Base-by-base conservation (phyloP, 2,888 invertebrate species). In the Nymphalis urticae region DNA sequence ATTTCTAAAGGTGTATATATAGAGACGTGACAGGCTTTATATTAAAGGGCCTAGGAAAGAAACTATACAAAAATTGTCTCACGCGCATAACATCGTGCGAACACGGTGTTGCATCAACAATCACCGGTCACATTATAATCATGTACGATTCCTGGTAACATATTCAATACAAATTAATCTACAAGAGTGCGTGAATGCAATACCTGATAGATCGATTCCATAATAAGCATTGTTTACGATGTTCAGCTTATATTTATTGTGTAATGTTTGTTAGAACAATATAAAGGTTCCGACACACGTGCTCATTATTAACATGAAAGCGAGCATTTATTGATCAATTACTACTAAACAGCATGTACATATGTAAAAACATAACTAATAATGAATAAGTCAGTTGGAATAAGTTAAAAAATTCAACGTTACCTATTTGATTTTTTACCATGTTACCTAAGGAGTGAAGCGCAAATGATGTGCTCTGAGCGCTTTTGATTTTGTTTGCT, bases 51-150 rank as follows among this genome's bases (percentile, higher is more conserved):
- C 71, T 73, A 71, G 71, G 74, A 73, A 69, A 67, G 71, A 70
- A 76, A 73, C 72, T 72, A 73, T 76, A 77, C 73, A 75, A 76
- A 79, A 77, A 79, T 77, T 69, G 75, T 76, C 73, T 77, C 79
- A 79, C 79, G 79, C 76, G 73, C 73, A 64, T 64, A 66, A 68
- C 71, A 67, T 63, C 73, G 75, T 73, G 76, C 76, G 75, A 75
- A 76, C 76, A 76, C 71, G 66, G 67, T 53, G 64, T n/a, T 71
- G 75, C 74, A 74, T 71, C 69, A 69, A 70, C 72, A 73, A 71
- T 73, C 73, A 70, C 69, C 66, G 68, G 69, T 62, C 69, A 72
- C 72, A 74, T 75, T 70, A 73, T 74, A 73, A 73, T 70, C 69
- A 66, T 72, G 73, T 73, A 73, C 72, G 63, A 66, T 79, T 76